Conservation (phyloP, 2,797 vertebrate genomes). For the Mycteria americana region DNA sequence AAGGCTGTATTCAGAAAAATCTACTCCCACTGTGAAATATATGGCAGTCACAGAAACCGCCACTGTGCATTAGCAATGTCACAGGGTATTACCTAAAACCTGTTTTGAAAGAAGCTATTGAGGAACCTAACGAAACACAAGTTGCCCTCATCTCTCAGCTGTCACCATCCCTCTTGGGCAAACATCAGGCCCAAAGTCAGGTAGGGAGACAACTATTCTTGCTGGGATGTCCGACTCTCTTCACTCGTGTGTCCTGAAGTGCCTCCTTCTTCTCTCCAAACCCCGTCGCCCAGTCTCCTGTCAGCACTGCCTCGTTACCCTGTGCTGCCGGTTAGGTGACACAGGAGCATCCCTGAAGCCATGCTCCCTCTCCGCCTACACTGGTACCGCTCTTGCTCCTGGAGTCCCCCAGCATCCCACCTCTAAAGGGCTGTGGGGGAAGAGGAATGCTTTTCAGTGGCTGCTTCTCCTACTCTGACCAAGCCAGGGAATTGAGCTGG, state of each 20-base stretch:
- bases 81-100: neutral
- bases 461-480: neutral
- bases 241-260: accelerated
- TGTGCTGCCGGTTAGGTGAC: neutral
- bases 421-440: neutral
- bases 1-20: conserved; percentile 14
- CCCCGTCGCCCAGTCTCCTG: neutral
- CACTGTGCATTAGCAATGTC: neutral
- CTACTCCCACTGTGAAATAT: neutral
- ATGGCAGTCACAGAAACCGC: neutral
- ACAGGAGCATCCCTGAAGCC: neutral
- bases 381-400: neutral
- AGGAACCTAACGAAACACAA: neutral
- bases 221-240: neutral
- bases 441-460: neutral
- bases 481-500: neutral
- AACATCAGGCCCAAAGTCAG: neutral
- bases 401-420: neutral
- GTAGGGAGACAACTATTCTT: neutral
- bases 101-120: neutral
- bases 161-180: neutral
- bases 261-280: neutral
- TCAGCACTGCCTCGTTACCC: neutral
- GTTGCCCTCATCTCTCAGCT: neutral
- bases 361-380: neutral